Base-by-base conservation (phyloP, 2,113 vertebrate genomes). In the Atrichornis clamosus region DNA sequence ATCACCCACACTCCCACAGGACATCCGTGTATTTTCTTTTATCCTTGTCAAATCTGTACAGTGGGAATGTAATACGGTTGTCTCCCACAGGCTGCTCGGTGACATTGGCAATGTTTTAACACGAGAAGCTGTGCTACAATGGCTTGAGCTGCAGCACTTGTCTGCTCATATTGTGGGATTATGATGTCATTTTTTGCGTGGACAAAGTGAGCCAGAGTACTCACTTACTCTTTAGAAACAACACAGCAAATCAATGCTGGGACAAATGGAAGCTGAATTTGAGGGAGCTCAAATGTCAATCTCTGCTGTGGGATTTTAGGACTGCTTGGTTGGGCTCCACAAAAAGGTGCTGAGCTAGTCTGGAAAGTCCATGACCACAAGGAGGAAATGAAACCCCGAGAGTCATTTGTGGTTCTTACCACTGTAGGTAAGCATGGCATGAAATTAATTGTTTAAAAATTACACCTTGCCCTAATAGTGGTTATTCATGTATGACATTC, bases 301-400 rank as follows among this genome's bases (percentile, higher is more conserved):
- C 49, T 16, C 41, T 41, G 42, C 10, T 44, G 47, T 44, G 56
- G 52, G 79, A 65, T 70, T 90, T 81, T 32, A 55, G 47, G 53
- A 15, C 39, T 74, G 35, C 68, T 75, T 89, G 63, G 75, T 47
- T 21, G 59, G 56, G 73, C 52, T 86, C 59, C 42, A 63, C 1
- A 4, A 39, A 75, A 90, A 78, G 69, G 42, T 81, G 86, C 60
- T 72, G 77, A 94, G 47, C 60, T 87, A 2, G 24, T 47, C 80
- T 93, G 93, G 83, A 96, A 95, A 97, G 94, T 95, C 93, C 89
- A 87, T 63, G 64, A 63, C 73, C 73, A 78, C 89, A 72, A 0
- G 4, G 72, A 95, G 83, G 94, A 92, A 86, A 67, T 78, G 83
- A 96, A 93, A 95, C 35, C 69, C 75, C 52, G 52, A 83, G 68